A percentile compares a stretch with the other conserved stretches of the same genome.
Conservation (phyloP, 2,797 vertebrate genomes). For the Cryptoblepharus egeriae region DNA sequence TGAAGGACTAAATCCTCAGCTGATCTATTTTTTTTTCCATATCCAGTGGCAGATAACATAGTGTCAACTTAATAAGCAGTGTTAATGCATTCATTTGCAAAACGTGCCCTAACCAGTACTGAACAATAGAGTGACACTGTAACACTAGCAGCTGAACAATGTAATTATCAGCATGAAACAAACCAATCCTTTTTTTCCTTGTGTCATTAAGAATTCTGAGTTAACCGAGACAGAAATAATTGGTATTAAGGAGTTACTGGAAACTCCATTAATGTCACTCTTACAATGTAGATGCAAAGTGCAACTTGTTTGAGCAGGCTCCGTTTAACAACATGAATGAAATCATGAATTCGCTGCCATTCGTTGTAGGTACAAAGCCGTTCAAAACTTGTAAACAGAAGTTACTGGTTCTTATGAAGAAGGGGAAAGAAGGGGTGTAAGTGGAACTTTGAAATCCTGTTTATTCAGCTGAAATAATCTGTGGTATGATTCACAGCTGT, state of each 20-base stretch:
- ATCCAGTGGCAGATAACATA: slow-evolving; percentile 1
- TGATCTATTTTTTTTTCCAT: slow-evolving; percentile 9
- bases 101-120: slow-evolving; percentile 67
- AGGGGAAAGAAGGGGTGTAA: not conserved
- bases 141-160: slow-evolving; percentile 60
- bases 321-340: slow-evolving; percentile 46
- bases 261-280: slow-evolving; percentile 61
- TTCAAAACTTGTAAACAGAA: slow-evolving; percentile 30
- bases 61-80: slow-evolving; percentile 22
- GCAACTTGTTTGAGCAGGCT: slow-evolving; percentile 65
- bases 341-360: slow-evolving; percentile 39
- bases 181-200: slow-evolving; percentile 31
- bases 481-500: slow-evolving; percentile 5
- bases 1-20: slow-evolving; percentile 21
- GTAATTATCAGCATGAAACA: slow-evolving; percentile 57
- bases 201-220: slow-evolving; percentile 63
- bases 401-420: slow-evolving; percentile 10
- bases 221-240: slow-evolving; percentile 74
- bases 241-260: slow-evolving; percentile 68
- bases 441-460: not conserved
- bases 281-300: slow-evolving; percentile 66
- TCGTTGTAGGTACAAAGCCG: slow-evolving; percentile 28
- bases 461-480: slow-evolving; percentile 4
- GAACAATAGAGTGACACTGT: slow-evolving; percentile 59
- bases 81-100: slow-evolving; percentile 51